Base-by-base conservation (phyloP, 2,113 vertebrate genomes). In the Heterochromis multidens region DNA sequence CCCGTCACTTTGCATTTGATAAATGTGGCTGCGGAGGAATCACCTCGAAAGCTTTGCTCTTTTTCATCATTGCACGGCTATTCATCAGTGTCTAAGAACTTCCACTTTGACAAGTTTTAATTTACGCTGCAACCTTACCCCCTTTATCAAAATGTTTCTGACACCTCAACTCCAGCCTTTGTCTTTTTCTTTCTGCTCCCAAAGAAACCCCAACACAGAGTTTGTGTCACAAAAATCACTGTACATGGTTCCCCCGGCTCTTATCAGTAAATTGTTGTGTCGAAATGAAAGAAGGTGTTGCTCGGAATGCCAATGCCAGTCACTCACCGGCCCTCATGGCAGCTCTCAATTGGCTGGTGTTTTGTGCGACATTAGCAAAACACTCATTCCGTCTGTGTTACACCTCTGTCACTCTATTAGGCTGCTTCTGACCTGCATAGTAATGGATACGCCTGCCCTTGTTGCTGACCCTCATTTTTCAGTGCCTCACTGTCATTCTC, bases 361-460 rank as follows among this genome's bases (percentile, higher is more conserved):
- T 90, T 89, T 29, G 58, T 35, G 84, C 87, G 78, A 82, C 88
- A 89, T 91, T 92, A 90, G 88, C 49, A 72, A 86, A 89, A 88
- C 81, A 31, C 79, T 84, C 60, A 31, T 88, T 88, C 80, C 74
- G 29, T 78, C 85, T 81, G 78, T 60, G 89, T 92, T 83, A 85
- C 80, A 84, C 89, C 89, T 87, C 78, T 83, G 91, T 89, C 88
- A 61, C 82, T 91, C 77, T 82, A 21, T 76, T 49, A 65, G 77
- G 77, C 77, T 82, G 85, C 83, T 13, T 65, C 84, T 77, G 85
- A 90, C 92, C 93, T 88, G 74, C 84, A 81, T 89, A 84, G 92
- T 94, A 95, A 95, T 94, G 87, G 93, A 89, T 89, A 92, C 9
- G 80, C 87, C 88, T 92, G 93, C 90, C 92, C 95, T 84, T 77